Conservation (phyloP, 2,888 invertebrate genomes). For the Galerucella calmariensis region DNA sequence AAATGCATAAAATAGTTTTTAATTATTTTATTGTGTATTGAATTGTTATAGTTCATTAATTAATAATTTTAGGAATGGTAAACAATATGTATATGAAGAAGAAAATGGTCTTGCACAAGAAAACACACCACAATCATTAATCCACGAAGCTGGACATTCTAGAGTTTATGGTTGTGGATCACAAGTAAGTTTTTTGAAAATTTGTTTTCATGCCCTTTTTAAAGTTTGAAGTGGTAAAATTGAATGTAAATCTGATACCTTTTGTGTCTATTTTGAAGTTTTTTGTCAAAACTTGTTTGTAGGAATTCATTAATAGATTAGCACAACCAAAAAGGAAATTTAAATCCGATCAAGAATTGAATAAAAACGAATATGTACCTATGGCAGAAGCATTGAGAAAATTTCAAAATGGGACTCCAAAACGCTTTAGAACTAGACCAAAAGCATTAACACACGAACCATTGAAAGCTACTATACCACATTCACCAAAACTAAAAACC, state of each 20-base stretch:
- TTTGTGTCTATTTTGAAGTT: neutral
- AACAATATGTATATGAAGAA: neutral
- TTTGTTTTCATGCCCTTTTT: neutral
- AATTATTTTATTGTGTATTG: neutral
- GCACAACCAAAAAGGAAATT: conserved; percentile 50
- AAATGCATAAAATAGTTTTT: neutral
- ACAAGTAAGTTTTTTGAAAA: neutral
- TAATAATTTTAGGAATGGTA: neutral
- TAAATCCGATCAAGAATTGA: conserved; percentile 46
- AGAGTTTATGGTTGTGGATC: neutral
- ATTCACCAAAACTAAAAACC: conserved; percentile 69
- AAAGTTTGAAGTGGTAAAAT: neutral
- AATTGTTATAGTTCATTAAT: neutral
- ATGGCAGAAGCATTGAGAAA: conserved; percentile 68
- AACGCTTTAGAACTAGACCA: conserved; percentile 65
- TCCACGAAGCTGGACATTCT: neutral
- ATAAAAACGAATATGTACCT: conserved; percentile 61
- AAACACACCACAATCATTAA: neutral
- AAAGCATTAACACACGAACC: conserved; percentile 21
- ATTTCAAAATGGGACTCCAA: conserved; percentile 68
- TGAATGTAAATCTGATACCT: too few relatives aligned
- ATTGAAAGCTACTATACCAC: conserved; percentile 63
- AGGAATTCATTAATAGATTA: conserved; percentile 49
- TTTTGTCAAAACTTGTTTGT: conserved; percentile 19
- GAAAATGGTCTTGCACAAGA: neutral